Conservation (phyloP, 2,113 vertebrate species). For the Elephantulus edwardii region DNA sequence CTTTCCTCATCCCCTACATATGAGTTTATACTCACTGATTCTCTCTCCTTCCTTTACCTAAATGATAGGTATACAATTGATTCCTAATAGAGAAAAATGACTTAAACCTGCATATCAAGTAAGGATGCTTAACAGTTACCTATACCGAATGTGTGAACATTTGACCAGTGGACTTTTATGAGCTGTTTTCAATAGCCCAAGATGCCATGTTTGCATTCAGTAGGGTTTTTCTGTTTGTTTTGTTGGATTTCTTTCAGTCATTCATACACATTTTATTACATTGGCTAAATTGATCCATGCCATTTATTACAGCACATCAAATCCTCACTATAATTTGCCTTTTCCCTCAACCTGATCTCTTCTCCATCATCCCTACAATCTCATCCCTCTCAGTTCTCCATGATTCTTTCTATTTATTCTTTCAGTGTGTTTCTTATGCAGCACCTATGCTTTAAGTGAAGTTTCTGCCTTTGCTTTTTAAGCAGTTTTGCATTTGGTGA, state of each 20-base stretch:
- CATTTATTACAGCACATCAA: too few relatives aligned
- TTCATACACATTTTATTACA: too few relatives aligned
- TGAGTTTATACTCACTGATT: not conserved
- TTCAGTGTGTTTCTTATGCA: too few relatives aligned
- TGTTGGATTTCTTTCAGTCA: too few relatives aligned
- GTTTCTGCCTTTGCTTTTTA: not conserved
- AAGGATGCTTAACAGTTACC: not conserved
- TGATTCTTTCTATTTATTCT: too few relatives aligned
- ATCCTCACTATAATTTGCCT: too few relatives aligned
- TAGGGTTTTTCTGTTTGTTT: not conserved
- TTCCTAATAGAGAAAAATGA: conserved; percentile 1
- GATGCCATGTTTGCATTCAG: not conserved
- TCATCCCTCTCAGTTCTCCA: too few relatives aligned
- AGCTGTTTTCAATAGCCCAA: not conserved
- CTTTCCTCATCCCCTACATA: not conserved
- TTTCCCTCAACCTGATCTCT: too few relatives aligned
- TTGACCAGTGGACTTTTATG: not conserved
- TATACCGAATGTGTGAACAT: not conserved
- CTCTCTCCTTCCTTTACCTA: not conserved
- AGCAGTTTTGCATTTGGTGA: not conserved
- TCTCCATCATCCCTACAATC: too few relatives aligned
- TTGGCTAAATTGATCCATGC: too few relatives aligned
- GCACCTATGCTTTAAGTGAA: conserved; percentile 43
- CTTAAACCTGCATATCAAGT: not conserved
- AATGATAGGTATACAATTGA: not conserved